These are phyloP conservation scores for Caenorhabditis tropicalis DNA, from an alignment of 1,140 invertebrate genomes.

Conservation along the genomic window DNA sequence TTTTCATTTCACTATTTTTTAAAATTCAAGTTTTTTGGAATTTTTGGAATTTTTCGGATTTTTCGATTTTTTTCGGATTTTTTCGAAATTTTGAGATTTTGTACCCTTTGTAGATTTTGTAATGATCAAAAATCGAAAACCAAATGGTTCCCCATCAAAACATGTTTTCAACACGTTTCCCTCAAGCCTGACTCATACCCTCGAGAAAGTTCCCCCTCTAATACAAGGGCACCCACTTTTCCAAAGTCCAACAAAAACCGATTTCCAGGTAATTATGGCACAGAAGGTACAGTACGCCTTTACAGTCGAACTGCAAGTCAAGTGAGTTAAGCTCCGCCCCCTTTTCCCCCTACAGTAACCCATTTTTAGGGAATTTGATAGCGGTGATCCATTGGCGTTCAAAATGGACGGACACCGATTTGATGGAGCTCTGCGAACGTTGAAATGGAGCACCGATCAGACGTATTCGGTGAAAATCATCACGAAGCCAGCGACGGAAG, in stretches of 20 bases:
- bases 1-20: too few species aligned
- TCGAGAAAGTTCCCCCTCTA: too few species aligned
- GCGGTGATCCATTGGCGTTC: slow-evolving; percentile 49
- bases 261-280: neutral
- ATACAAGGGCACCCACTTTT: too few species aligned
- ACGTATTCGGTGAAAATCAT: slow-evolving; percentile 38
- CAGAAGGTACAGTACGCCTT: neutral
- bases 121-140: neutral
- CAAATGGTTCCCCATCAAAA: neutral
- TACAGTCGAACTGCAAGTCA: neutral
- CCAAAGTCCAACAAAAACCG: neutral
- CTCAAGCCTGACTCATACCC: neutral
- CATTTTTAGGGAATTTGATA: slow-evolving; percentile 41
- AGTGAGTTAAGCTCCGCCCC: neutral
- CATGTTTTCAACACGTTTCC: neutral
- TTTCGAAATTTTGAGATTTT: too few species aligned
- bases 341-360: too few species aligned
- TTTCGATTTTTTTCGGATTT: too few species aligned
- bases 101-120: too few species aligned
- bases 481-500: slow-evolving; percentile 34
- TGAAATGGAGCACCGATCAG: slow-evolving; percentile 45
- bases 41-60: too few species aligned
- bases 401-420: slow-evolving; percentile 51
- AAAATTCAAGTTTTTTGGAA: too few species aligned
- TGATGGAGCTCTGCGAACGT: slow-evolving; percentile 29